These are phyloP conservation scores for Ianthella basta DNA, from an alignment of 37 sponge, comb jelly and placozoan genomes.

Conservation along the genomic window DNA sequence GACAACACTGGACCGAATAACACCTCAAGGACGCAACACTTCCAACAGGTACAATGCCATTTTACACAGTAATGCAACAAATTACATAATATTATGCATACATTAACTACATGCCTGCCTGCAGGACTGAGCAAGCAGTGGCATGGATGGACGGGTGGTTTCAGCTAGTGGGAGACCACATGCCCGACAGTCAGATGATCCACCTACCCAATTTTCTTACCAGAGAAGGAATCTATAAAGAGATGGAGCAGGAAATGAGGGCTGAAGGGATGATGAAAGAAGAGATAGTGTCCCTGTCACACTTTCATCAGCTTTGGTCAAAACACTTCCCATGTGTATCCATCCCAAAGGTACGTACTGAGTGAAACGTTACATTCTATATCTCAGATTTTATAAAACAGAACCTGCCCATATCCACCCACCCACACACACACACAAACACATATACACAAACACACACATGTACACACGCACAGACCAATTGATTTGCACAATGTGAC, in stretches of 20 bases:
- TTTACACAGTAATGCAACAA: neutral
- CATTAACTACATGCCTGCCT: too few relatives aligned
- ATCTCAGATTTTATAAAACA: too few relatives aligned
- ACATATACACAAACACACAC: too few relatives aligned
- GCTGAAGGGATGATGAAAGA: neutral
- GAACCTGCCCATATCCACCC: too few relatives aligned
- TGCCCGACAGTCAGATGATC: slow-evolving; percentile 12
- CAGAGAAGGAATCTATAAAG: neutral
- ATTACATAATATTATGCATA: neutral
- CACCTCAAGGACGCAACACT: too few relatives aligned
- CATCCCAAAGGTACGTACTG: slow-evolving; percentile 43
- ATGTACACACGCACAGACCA: slow-evolving; percentile 15
- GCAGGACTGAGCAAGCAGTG: slow-evolving; percentile 23
- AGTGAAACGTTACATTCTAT: neutral
- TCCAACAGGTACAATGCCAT: too few relatives aligned
- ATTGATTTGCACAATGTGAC: slow-evolving; percentile 55
- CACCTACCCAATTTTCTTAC: slow-evolving; percentile 34
- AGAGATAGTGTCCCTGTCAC: slow-evolving; percentile 5
- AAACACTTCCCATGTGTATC: slow-evolving; percentile 18
- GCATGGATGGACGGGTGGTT: slow-evolving; percentile 43
- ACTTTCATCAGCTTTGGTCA: slow-evolving; percentile 7
- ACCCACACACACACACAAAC: too few relatives aligned
- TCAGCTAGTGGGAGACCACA: slow-evolving; percentile 21
- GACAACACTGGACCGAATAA: too few relatives aligned
- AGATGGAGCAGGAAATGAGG: neutral